Percentiles rank a stretch among this genome's conserved stretches.
Evolutionary conservation across 2,113 vertebrate species (phyloP).

Genomic region (Bubo bubo): DNA sequence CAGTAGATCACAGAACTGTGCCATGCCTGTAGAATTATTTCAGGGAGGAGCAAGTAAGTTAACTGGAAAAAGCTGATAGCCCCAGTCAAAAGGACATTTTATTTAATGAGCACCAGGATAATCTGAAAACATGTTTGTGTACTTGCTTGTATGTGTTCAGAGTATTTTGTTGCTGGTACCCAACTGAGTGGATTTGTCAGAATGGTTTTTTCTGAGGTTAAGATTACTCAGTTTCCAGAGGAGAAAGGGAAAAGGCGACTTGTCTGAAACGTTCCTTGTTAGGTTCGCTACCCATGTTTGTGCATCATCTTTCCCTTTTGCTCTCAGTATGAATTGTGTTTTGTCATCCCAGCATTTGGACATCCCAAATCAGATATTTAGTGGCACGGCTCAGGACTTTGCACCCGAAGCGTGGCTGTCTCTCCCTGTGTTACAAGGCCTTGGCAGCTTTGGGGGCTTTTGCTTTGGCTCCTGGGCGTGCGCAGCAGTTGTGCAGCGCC

Average conservation of each 20-base stretch:
- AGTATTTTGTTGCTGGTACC: background rate
- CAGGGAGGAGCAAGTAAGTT: background rate
- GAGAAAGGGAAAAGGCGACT: background rate
- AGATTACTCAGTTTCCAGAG: background rate
- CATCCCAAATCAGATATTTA: background rate
- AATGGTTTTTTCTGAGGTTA: background rate
- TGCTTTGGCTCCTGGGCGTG: background rate
- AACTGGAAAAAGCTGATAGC: background rate
- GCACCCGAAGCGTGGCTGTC: accelerated
- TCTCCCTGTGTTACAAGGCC: background rate
- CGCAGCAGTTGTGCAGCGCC: accelerated
- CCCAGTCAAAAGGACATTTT: background rate
- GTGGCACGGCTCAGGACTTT: accelerated
- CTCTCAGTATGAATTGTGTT: background rate
- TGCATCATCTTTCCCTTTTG: background rate
- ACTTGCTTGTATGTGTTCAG: background rate
- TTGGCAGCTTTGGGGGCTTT: background rate
- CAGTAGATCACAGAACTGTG: background rate
- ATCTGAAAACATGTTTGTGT: background rate
- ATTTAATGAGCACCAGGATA: background rate
- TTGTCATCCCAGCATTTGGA: background rate
- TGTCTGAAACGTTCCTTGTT: background rate
- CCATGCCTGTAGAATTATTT: background rate
- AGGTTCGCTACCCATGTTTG: background rate
- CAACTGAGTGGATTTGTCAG: background rate